Evolutionary conservation across 2,113 vertebrate genomes (phyloP), one percentile per base, ranked within the genome.

Genomic region (Cercocebus atys): DNA sequence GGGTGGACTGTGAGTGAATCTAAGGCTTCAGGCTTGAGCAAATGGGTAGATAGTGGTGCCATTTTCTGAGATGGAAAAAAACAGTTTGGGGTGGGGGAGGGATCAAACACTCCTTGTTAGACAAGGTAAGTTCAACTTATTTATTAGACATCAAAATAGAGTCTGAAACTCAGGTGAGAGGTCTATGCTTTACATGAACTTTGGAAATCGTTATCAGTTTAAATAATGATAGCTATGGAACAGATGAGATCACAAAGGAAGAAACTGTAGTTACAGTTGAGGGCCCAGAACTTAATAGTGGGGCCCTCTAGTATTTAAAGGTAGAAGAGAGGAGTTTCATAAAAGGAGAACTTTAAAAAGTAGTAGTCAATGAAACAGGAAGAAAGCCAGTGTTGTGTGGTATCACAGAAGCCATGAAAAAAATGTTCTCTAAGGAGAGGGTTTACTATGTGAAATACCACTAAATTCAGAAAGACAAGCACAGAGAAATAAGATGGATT

Each of bases 161-260:
- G 73, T 68, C 30, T 91, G 40, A 94, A 84, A 75, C 40, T 80
- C 55, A 86, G 47, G 79, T 38, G 30, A 96, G 80, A 85, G 52
- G 40, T 55, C 55, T 40, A 57, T 73, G 25, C 30, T 75, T 90
- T 66, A 83, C 32, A 68, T 27, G 47, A 30, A 78, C 47, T 89
- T 95, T 70, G 83, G 85, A 70, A 93, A 93, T 64, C 61, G 50
- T 70, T 35, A 76, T 40, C 68, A 96, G 38, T 20, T 82, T 93
- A 93, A 47, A 68, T 68, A 88, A 64, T 32, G 61, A 93, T 73
- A 93, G 79, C 57, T n/a, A 72, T 10, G 2, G 72, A 66, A 75
- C 22, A 75, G 76, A 82, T 66, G 47, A 88, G 30, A 57, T 85
- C 80, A 76, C 50, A 16, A 5, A 83, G 40, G 40, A 32, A 88